phyloP scores from a whole-genome alignment of 2,888 invertebrate species.

The Phorcus lineatus region DNA sequence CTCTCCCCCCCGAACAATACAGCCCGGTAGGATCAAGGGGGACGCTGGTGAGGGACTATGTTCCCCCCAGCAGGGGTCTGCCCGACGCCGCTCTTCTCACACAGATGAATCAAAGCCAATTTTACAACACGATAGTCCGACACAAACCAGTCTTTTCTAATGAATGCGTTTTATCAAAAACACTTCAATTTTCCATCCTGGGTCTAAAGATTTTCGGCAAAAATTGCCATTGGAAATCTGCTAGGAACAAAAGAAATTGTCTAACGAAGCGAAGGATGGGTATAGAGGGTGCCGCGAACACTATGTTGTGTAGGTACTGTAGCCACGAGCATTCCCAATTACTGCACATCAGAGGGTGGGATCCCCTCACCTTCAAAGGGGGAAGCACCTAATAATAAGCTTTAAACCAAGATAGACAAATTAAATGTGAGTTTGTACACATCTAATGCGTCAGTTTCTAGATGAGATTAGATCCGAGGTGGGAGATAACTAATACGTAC shows the following conservation, averaged over 20 bases:
- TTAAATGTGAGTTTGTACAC: conserved; percentile 8
- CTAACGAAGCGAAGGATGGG: neutral
- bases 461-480: conserved; percentile 8
- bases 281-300: neutral
- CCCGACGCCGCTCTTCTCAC: neutral
- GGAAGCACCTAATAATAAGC: neutral
- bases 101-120: conserved; percentile 25
- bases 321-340: neutral
- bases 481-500: neutral
- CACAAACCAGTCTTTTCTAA: conserved; percentile 15
- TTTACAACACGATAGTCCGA: conserved; percentile 22
- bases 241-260: conserved; percentile 14
- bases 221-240: conserved; percentile 15
- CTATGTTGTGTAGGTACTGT: neutral
- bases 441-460: conserved; percentile 6
- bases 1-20: conserved; percentile 19
- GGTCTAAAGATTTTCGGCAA: neutral
- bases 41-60: conserved; percentile 10
- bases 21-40: conserved; percentile 17
- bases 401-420: conserved; percentile 10
- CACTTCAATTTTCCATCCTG: conserved; percentile 19
- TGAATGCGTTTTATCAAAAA: conserved; percentile 27
- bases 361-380: neutral
- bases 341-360: neutral
- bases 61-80: conserved; percentile 5